Evolutionary conservation across 2,797 vertebrate genomes (phyloP), one percentile per base, ranked within the genome.

Genomic region (Myotis myotis): DNA sequence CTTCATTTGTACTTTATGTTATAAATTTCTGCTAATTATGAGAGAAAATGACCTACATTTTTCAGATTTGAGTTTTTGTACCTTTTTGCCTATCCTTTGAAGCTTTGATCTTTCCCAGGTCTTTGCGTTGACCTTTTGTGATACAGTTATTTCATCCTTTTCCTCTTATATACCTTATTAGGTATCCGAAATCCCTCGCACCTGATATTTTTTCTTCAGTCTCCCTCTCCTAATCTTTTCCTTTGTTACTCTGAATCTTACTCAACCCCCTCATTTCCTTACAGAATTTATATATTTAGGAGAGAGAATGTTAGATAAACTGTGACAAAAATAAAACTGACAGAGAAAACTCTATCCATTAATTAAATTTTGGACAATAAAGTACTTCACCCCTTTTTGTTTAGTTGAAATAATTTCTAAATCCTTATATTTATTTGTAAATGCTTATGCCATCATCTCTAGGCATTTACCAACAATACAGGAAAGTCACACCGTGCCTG

Each of bases 51-150:
- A n/a, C 5, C 68, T 15, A 28, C 3, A 41, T 82, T 75, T 28
- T 68, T 88, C 10, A 62, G 36, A 38, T 60, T 47, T 2, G 60
- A 76, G 55, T 68, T 96, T 88, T 74, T 0, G 19, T 84, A 75
- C 9, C 7, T 13, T 25, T 93, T 53, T 66, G 92, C 10, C 23
- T 53, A 38, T 93, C 72, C 66, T 94, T 91, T 95, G 51, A 2
- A 44, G 3, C 2, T 87, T 90, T 94, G 4, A 55, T 84, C 11
- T 95, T 82, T n/a, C 15, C 19, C 41, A 71, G 17, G 0, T 87
- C 33, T 92, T 93, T 80, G 53, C 17, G 82, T 86, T 74, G 68
- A 90, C 44, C 3, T 79, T 71, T 95, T 91, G 1, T 8, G 89
- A 2, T 33, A 9, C 13, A 70, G n/a, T 80, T 92, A 6, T 55